Base-by-base conservation (phyloP, 1,140 invertebrate genomes). In the Drosophila navojoa region DNA sequence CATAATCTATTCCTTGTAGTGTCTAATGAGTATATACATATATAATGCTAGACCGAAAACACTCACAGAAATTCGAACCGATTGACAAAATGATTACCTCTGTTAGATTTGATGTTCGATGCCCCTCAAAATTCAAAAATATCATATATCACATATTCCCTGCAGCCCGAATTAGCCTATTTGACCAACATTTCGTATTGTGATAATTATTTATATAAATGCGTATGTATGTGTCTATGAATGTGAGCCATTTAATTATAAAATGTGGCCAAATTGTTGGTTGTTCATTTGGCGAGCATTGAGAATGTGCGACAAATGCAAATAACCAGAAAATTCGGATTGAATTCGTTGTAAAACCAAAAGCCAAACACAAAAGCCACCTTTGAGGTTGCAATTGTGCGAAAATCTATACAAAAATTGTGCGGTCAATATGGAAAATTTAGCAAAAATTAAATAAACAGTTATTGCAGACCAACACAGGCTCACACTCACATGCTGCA, bases 311-410 rank as follows among this genome's bases (percentile, higher is more conserved):
- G 79, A 79, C 75, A 72, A 86, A 78, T 76, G 58, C 54, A 80
- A 85, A 71, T 52, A 61, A 55, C 13, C 58, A 64, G 58, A 63
- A 70, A 87, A 76, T 76, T 76, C 58, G 72, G 76, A 61, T 52
- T 45, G 7, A 79, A 86, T 71, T 67, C 66, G 71, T 81, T 81
- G 81, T 77, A 73, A 79, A 87, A 76, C 78, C 82, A 76, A 82
- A 72, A 79, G 63, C 79, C 84, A 87, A 89, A 89, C 84, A 82
- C 66, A 82, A 87, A 87, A 89, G 76, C 82, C 82, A 87, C 76
- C 84, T 87, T 86, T 86, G 82, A 87, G 82, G 82, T 81, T 86
- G 47, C 70, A 55, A 77, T 77, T 74, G 61, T 35, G 47, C 62
- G 61, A 64, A 66, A 71, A 73, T 73, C 50, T 40, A 73, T 61